Conservation (phyloP, 2,113 vertebrate species). For the Carassius carassius region DNA sequence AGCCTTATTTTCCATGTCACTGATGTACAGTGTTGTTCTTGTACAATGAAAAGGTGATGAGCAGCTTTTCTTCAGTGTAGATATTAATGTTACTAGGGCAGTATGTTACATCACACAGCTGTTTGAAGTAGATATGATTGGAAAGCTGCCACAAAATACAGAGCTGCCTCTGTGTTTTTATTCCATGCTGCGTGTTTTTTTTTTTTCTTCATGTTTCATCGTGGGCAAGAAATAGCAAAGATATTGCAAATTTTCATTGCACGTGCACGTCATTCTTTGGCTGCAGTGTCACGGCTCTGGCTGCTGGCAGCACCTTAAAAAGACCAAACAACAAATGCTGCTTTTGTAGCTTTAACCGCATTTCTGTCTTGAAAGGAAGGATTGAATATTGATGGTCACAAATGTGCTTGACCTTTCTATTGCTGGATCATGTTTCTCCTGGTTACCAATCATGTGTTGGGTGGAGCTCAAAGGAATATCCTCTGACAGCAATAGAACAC, state of each 20-base stretch:
- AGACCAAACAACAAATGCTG: slow-evolving; percentile 51
- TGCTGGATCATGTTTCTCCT: slow-evolving; percentile 25
- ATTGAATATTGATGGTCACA: slow-evolving; percentile 53
- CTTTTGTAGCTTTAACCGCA: slow-evolving; percentile 50
- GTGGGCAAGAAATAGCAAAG: slow-evolving; percentile 48
- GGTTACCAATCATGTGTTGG: slow-evolving; percentile 8
- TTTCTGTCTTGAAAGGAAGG: slow-evolving; percentile 32
- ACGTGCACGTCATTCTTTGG: neutral
- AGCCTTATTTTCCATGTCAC: slow-evolving; percentile 30
- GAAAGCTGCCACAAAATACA: neutral
- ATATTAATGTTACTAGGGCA: slow-evolving; percentile 24
- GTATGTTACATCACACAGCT: neutral
- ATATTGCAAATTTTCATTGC: slow-evolving; percentile 48
- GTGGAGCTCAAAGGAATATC: slow-evolving; percentile 17
- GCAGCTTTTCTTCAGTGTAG: slow-evolving; percentile 9
- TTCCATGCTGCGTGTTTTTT: neutral
- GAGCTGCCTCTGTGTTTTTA: slow-evolving; percentile 47
- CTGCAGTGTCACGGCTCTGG: slow-evolving; percentile 39
- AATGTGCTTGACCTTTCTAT: slow-evolving; percentile 55
- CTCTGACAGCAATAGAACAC: neutral
- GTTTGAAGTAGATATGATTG: slow-evolving; percentile 24
- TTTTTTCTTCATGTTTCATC: slow-evolving; percentile 44
- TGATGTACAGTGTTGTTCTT: slow-evolving; percentile 23
- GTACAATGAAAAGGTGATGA: slow-evolving; percentile 53
- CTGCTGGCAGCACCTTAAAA: slow-evolving; percentile 44